A percentile compares a stretch with the other conserved stretches of the same genome.
Evolutionary conservation across 2,888 invertebrate species (phyloP).

Genomic region (Caenorhabditis angaria): DNA sequence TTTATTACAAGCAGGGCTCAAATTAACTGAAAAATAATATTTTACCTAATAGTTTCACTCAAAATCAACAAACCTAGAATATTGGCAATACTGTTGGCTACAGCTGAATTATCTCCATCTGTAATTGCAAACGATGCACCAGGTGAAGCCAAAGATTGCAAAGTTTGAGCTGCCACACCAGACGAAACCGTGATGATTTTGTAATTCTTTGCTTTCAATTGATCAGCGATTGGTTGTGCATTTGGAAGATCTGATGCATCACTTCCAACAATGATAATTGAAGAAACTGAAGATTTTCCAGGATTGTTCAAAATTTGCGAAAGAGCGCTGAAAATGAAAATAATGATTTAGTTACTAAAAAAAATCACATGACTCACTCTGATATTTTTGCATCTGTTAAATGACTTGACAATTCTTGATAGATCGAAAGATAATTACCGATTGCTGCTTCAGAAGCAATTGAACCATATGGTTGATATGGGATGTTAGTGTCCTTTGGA

Average conservation of each 20-base stretch:
- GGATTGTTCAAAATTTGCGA: constrained; percentile 6
- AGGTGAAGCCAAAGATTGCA: constrained; percentile 18
- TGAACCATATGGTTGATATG: constrained; percentile 11
- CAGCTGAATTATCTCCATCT: constrained; percentile 11
- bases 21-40: constrained; percentile 8
- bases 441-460: neutral
- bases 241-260: constrained; percentile 9
- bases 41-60: neutral
- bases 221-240: neutral
- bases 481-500: constrained; percentile 9
- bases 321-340: constrained; percentile 12
- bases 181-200: constrained; percentile 27
- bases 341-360: neutral
- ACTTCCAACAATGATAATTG: constrained; percentile 22
- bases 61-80: constrained; percentile 4
- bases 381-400: neutral
- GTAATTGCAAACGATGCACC: constrained; percentile 19
- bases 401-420: neutral
- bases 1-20: constrained; percentile 20
- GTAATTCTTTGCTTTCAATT: constrained; percentile 16
- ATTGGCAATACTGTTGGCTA: constrained; percentile 17
- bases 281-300: neutral
- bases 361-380: neutral
- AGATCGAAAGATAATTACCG: neutral
- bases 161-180: constrained; percentile 13